These are phyloP conservation scores for Phyto melanocephala DNA, from an alignment of 2,888 invertebrate genomes.

Conservation along the genomic window DNA sequence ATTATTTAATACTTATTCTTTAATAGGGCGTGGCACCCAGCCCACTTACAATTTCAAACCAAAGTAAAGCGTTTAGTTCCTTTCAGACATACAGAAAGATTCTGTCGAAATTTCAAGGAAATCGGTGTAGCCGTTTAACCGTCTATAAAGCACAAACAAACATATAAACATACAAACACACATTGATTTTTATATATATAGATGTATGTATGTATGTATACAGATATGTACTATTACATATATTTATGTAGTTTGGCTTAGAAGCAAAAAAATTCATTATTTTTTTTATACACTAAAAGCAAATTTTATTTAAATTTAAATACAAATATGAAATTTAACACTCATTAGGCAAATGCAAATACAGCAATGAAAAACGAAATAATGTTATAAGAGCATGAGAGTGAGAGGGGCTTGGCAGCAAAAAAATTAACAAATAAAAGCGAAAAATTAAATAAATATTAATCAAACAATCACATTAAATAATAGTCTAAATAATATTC, in stretches of 20 bases:
- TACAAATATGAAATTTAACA: conserved; percentile 26
- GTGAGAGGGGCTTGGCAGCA: neutral
- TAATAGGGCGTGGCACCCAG: too few relatives aligned
- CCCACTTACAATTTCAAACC: too few relatives aligned
- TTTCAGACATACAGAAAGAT: too few relatives aligned
- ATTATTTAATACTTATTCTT: too few relatives aligned
- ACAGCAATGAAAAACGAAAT: conserved; percentile 25
- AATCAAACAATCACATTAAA: conserved; percentile 16
- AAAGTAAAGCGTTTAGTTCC: too few relatives aligned
- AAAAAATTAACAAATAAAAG: neutral
- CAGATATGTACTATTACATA: too few relatives aligned
- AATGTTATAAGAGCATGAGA: neutral
- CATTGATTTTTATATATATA: too few relatives aligned
- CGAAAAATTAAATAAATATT: conserved; percentile 35
- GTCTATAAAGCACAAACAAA: too few relatives aligned
- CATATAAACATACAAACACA: too few relatives aligned
- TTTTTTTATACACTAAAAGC: neutral
- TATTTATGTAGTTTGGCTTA: too few relatives aligned
- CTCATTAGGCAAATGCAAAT: conserved; percentile 47
- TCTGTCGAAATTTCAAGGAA: too few relatives aligned
- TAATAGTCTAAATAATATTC: neutral
- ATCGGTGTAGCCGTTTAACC: too few relatives aligned
- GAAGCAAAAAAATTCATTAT: neutral
- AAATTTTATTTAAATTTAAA: conserved; percentile 31
- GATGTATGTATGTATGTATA: neutral